These are phyloP conservation scores for Acanthacorydalis orientalis DNA, from an alignment of 2,888 invertebrate species.

Conservation along the genomic window DNA sequence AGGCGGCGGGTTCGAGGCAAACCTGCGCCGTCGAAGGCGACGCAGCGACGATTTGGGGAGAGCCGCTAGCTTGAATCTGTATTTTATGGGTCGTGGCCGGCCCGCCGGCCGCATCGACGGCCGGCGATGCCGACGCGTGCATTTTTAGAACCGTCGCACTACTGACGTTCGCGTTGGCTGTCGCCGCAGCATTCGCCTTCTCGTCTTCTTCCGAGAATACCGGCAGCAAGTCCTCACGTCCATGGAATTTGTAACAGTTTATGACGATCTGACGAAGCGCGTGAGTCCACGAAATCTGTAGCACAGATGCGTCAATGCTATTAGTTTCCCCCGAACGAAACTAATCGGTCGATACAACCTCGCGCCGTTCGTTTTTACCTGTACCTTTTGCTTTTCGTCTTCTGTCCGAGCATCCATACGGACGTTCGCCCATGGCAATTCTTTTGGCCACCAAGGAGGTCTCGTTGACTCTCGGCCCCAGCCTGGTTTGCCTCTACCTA, in stretches of 20 bases:
- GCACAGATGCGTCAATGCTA: slow-evolving; percentile 7
- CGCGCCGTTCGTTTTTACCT: slow-evolving; percentile 1
- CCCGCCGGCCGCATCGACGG: slow-evolving; percentile 15
- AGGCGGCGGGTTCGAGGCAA: slow-evolving; percentile 52
- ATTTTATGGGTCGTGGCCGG: slow-evolving; percentile 27
- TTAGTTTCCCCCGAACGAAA: background rate
- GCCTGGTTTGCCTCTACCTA: slow-evolving; percentile 81
- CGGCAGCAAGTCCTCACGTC: slow-evolving; percentile 85
- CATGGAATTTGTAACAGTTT: slow-evolving; percentile 96
- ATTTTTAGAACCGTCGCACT: slow-evolving; percentile 28
- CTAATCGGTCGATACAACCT: background rate
- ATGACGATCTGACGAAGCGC: slow-evolving; percentile 91
- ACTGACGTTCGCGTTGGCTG: slow-evolving; percentile 30
- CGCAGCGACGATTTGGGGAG: slow-evolving; percentile 30
- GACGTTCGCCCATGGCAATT: slow-evolving; percentile 96
- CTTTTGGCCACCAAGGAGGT: slow-evolving; percentile 97
- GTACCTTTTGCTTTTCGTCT: slow-evolving; percentile 91
- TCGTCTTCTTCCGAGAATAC: slow-evolving; percentile 88
- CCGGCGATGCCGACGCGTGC: slow-evolving; percentile 21
- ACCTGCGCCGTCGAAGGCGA: slow-evolving; percentile 47
- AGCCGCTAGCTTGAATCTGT: slow-evolving; percentile 32
- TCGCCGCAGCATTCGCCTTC: slow-evolving; percentile 44
- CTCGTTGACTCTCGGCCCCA: slow-evolving; percentile 94
- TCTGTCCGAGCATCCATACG: slow-evolving; percentile 92
- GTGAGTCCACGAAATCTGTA: slow-evolving; percentile 94